Evolutionary conservation across 1,140 invertebrate species (phyloP).

Genomic region (Tetraneura akinire): DNA sequence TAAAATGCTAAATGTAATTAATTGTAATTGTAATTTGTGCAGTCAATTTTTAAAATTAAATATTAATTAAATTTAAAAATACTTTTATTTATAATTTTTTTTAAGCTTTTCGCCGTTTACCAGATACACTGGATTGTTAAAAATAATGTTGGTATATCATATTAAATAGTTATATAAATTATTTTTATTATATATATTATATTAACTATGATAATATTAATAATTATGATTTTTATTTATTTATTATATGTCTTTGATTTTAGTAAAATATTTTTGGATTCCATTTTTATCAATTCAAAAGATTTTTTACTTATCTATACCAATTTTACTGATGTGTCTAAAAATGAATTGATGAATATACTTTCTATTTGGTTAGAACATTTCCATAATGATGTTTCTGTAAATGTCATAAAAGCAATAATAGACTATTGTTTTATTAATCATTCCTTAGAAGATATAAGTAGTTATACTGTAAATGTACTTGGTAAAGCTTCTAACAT

Average conservation of each 20-base stretch:
- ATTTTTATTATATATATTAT: too few relatives aligned
- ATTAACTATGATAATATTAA: not conserved
- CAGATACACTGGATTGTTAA: too few relatives aligned
- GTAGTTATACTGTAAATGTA: slow-evolving; percentile 1
- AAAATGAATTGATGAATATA: not conserved
- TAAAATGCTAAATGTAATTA: too few relatives aligned
- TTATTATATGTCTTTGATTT: slow-evolving; percentile 8
- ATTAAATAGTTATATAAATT: too few relatives aligned
- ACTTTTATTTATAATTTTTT: too few relatives aligned
- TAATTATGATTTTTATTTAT: too few relatives aligned
- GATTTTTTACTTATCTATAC: slow-evolving; percentile 14
- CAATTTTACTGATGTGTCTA: not conserved
- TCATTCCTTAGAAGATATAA: not conserved
- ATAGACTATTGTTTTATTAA: slow-evolving; percentile 25
- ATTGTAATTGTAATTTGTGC: too few relatives aligned
- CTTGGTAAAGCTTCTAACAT: slow-evolving; percentile 29
- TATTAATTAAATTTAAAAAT: too few relatives aligned
- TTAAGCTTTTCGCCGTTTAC: too few relatives aligned
- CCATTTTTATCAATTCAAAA: slow-evolving; percentile 9
- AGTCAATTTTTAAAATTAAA: too few relatives aligned
- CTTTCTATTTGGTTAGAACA: slow-evolving; percentile 17
- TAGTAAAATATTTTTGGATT: slow-evolving; percentile 48
- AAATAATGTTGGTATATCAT: too few relatives aligned
- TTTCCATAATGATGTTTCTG: not conserved
- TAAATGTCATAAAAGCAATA: slow-evolving; percentile 12